Conservation (phyloP, 2,888 invertebrate species). For the Acrocera orbiculus region DNA sequence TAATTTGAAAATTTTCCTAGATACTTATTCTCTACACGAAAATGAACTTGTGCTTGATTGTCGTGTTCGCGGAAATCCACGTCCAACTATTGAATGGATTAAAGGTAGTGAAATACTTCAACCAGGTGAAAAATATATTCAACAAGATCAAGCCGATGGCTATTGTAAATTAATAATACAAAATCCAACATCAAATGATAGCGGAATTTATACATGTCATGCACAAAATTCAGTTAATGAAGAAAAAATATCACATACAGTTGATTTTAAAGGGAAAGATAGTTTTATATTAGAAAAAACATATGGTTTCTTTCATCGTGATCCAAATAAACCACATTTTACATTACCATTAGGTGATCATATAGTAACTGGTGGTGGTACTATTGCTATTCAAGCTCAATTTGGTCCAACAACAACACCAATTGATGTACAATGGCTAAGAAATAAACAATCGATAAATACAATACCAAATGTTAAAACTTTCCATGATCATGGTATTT, state of each 20-base stretch:
- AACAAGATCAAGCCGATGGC: constrained; percentile 53
- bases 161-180: constrained; percentile 50
- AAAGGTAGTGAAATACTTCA: constrained; percentile 46
- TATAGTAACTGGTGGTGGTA: constrained; percentile 56
- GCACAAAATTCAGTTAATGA: constrained; percentile 55
- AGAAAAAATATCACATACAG: constrained; percentile 55
- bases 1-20: constrained; percentile 26
- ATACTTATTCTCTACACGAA: constrained; percentile 51
- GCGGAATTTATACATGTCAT: constrained; percentile 56
- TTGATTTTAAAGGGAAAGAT: constrained; percentile 41
- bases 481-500: constrained; percentile 47
- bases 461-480: constrained; percentile 45
- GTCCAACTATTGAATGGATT: constrained; percentile 56
- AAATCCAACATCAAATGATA: constrained; percentile 47
- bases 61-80: constrained; percentile 54
- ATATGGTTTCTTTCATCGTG: constrained; percentile 30
- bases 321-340: constrained; percentile 49
- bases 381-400: constrained; percentile 66
- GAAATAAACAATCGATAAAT: constrained; percentile 41
- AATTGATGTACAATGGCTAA: constrained; percentile 60
- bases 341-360: constrained; percentile 50
- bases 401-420: constrained; percentile 44
- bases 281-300: constrained; percentile 31
- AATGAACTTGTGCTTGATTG: constrained; percentile 64
- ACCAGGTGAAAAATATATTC: constrained; percentile 39